Conservation (phyloP, 1,140 invertebrate genomes). For the Hesperophylax magnus region DNA sequence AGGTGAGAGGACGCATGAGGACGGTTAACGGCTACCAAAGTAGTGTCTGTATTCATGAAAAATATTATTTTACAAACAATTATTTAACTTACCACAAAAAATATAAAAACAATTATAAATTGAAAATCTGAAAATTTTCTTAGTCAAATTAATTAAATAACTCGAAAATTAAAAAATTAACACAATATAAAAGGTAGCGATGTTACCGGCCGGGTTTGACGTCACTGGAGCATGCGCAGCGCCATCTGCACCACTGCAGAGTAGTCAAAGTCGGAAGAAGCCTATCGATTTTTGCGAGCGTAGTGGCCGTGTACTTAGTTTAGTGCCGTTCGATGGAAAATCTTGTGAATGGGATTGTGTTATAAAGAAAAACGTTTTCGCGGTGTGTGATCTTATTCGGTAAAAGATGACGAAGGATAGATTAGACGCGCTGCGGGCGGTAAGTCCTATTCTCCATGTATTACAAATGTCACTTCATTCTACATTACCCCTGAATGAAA, state of each 20-base stretch:
- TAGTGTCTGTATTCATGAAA: slow-evolving; percentile 31
- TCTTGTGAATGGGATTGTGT: slow-evolving; percentile 85
- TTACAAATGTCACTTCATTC: slow-evolving; percentile 40
- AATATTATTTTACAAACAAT: slow-evolving; percentile 1
- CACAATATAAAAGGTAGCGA: slow-evolving; percentile 51
- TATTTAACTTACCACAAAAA: slow-evolving; percentile 1
- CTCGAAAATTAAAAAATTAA: slow-evolving; percentile 28
- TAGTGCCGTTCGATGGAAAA: slow-evolving; percentile 81
- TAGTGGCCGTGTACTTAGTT: slow-evolving; percentile 80
- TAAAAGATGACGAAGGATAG: slow-evolving; percentile 97
- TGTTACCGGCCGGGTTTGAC: slow-evolving; percentile 66
- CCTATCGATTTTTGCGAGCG: slow-evolving; percentile 84
- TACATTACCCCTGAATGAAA: slow-evolving; percentile 33
- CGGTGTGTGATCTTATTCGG: slow-evolving; percentile 74
- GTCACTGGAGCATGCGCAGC: slow-evolving; percentile 72
- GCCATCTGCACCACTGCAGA: slow-evolving; percentile 76
- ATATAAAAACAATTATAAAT: neutral
- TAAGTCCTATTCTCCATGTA: slow-evolving; percentile 70
- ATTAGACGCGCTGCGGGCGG: slow-evolving; percentile 96
- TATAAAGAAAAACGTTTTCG: slow-evolving; percentile 74
- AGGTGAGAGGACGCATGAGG: slow-evolving; percentile 36
- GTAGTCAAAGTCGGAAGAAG: slow-evolving; percentile 72
- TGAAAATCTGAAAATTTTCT: neutral
- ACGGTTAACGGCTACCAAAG: neutral
- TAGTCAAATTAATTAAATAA: neutral